A percentile compares a stretch with the other conserved stretches of the same genome.
Conservation (phyloP, 2,797 vertebrate genomes). For the Argyrosomus regius region DNA sequence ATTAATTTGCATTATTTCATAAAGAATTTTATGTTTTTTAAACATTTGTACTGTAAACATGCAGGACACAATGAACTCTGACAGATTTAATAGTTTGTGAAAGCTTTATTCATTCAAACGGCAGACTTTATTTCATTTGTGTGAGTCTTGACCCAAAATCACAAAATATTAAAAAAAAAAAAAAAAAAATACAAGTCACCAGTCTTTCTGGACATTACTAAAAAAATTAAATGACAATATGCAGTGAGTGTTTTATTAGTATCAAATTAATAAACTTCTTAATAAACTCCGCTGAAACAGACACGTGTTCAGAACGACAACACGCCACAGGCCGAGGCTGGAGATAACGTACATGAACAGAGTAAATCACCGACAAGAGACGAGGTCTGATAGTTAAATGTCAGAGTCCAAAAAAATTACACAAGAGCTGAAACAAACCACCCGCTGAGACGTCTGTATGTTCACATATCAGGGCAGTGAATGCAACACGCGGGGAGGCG, state of each 20-base stretch:
- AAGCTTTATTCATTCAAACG: conserved; percentile 51
- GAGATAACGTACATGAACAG: conserved; percentile 28
- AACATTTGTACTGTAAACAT: background rate
- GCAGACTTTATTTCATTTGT: conserved; percentile 11
- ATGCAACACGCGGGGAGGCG: conserved; percentile 33
- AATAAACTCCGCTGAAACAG: background rate
- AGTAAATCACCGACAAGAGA: conserved; percentile 23
- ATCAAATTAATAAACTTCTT: conserved; percentile 66
- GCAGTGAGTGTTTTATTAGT: conserved; percentile 64
- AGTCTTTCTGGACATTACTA: conserved; percentile 35
- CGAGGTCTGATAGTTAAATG: conserved; percentile 23
- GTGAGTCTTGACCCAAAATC: conserved; percentile 23
- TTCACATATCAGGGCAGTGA: conserved; percentile 60
- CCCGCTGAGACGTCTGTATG: conserved; percentile 42
- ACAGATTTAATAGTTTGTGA: conserved; percentile 32
- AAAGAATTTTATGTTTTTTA: background rate
- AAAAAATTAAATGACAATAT: conserved; percentile 44
- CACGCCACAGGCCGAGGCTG: conserved; percentile 16
- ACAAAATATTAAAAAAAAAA: conserved; percentile 28
- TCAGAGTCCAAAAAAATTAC: conserved; percentile 28
- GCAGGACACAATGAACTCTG: background rate
- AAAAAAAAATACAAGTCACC: background rate
- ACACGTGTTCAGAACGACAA: conserved; percentile 23
- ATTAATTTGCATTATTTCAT: background rate
- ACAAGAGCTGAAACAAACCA: conserved; percentile 43